Evolutionary conservation across 1,140 invertebrate species (phyloP), one percentile per base, ranked within the genome.

Genomic region (Drosophila repleta): DNA sequence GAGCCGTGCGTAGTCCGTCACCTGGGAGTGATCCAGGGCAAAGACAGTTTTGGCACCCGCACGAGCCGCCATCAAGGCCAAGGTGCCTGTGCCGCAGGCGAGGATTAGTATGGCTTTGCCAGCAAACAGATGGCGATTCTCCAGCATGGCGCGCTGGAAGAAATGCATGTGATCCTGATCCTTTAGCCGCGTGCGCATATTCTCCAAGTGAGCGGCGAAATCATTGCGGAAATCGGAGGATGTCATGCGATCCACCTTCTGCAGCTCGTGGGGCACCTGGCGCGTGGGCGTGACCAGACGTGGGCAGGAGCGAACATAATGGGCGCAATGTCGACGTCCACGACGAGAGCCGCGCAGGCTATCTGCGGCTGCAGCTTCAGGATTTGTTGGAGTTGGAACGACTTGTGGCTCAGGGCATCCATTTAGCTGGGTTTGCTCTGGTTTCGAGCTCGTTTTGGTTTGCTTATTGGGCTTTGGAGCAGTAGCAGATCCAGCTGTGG

Each of bases 1-100:
- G 95, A 90, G 98, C 98, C 91, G 97, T 0, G 98, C 97, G 87
- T 98, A 97, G 90, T 98, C 96, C 11, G 98, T 97, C 70, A 98
- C 98, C 90, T 98, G 97, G 1, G 98, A 99, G 92, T 97, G 97
- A 91, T 99, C 97, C 51, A 99, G 96, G 1, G 98, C 99, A 91
- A 98, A 97, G 1, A 99, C 99, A 90, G 94, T 94, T 2, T 95
- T 93, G 6, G 98, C 99, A n/a, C 99, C 99, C 41, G 97, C 97
- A 91, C 98, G 98, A 0, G 98, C 98, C 24, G 98, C 98, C 94
- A 99, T 99, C 97, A 99, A 99, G n/a, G 98, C 99, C 5, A 99
- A 93, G 79, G 99, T 99, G 17, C 98, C 99, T 8, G 98, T 99
- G 6, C 98, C 99, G 92, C 98, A 99, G 1, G 98, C 98, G 71